These are phyloP conservation scores for Notolabrus celidotus DNA, from an alignment of 2,797 vertebrate species.

Conservation along the genomic window DNA sequence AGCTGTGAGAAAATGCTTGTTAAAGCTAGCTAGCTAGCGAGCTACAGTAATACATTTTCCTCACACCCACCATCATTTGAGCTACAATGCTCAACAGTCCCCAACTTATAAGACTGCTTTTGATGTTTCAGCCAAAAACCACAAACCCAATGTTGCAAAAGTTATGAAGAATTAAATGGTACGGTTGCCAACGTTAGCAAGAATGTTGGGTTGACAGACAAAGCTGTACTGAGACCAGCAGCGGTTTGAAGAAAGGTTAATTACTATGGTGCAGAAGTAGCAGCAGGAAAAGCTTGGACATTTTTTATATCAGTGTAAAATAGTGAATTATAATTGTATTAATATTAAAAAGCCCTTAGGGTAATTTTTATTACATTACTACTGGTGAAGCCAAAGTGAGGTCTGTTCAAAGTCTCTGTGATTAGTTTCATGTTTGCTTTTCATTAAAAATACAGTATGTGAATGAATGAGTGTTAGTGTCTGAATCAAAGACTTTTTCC, in stretches of 20 bases:
- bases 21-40: too few species aligned
- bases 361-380: neutral
- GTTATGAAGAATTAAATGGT: neutral
- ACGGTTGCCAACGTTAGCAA: neutral
- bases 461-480: conserved; percentile 17
- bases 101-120: too few species aligned
- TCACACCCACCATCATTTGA: too few species aligned
- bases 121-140: too few species aligned
- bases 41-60: too few species aligned
- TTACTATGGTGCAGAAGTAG: neutral
- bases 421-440: conserved; percentile 15
- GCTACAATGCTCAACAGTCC: too few species aligned
- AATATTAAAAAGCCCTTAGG: neutral
- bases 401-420: conserved; percentile 6
- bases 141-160: neutral
- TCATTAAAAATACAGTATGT: conserved; percentile 27
- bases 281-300: neutral
- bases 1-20: too few species aligned
- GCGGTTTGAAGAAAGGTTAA: neutral
- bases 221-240: neutral
- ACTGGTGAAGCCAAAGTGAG: neutral
- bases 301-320: neutral
- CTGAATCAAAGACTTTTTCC: conserved; percentile 59
- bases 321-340: neutral
- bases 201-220: neutral